Evolutionary conservation across 2,888 invertebrate species (phyloP).

Genomic region (Heliconius erato): DNA sequence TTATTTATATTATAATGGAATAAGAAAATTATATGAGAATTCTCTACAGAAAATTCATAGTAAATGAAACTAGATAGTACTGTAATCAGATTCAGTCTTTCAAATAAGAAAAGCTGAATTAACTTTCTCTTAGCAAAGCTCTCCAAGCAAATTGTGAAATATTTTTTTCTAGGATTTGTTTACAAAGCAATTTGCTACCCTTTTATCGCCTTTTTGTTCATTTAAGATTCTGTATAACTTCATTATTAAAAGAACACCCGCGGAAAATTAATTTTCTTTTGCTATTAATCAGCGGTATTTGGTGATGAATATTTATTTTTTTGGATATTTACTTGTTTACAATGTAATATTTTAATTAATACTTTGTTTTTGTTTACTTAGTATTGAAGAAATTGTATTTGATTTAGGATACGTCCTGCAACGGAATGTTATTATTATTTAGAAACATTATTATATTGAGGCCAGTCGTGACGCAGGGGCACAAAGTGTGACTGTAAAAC

Average conservation of each 20-base stretch:
- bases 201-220: conserved; percentile 59
- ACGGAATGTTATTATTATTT: too few relatives aligned
- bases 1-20: not conserved
- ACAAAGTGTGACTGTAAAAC: too few relatives aligned
- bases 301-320: conserved; percentile 43
- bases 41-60: not conserved
- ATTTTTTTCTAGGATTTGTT: conserved; percentile 59
- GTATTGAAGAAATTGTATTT: too few relatives aligned
- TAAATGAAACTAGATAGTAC: conserved; percentile 31
- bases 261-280: conserved; percentile 48
- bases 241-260: conserved; percentile 56
- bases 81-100: conserved; percentile 17
- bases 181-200: conserved; percentile 67
- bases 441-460: too few relatives aligned
- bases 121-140: conserved; percentile 39
- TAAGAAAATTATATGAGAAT: conserved; percentile 3
- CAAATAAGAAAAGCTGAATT: conserved; percentile 27
- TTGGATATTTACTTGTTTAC: not conserved
- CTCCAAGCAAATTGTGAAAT: conserved; percentile 49
- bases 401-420: too few relatives aligned
- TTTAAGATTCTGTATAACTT: conserved; percentile 67
- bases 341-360: conserved; percentile 2
- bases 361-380: not conserved
- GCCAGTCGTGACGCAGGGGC: too few relatives aligned
- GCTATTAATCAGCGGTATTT: conserved; percentile 34